phyloP scores from a whole-genome alignment of 2,888 invertebrate genomes.

The Drosophila limbata region DNA sequence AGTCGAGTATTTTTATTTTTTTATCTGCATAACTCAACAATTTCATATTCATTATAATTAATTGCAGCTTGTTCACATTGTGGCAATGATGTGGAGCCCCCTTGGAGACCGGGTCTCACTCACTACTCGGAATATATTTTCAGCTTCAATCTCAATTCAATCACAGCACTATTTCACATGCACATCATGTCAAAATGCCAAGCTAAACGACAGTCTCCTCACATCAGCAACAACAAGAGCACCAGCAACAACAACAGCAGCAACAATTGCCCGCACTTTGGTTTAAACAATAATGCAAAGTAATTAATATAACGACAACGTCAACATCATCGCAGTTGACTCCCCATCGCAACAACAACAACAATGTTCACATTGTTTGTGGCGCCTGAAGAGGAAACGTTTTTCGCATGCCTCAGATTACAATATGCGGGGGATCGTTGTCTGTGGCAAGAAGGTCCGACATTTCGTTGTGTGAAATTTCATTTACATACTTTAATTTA shows the following conservation, averaged over 20 bases:
- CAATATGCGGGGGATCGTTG: conserved; percentile 37
- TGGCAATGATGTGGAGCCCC: conserved; percentile 22
- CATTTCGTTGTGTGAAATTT: conserved; percentile 27
- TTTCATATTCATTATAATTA: conserved; percentile 68
- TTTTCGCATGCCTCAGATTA: conserved; percentile 57
- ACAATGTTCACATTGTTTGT: conserved; percentile 42
- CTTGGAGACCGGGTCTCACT: conserved; percentile 17
- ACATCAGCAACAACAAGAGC: conserved; percentile 23
- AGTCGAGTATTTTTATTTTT: conserved; percentile 20
- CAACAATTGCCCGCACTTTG: conserved; percentile 62
- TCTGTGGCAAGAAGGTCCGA: conserved; percentile 21
- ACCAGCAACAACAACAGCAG: conserved; percentile 10
- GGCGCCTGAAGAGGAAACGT: conserved; percentile 46
- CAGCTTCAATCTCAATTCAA: conserved; percentile 43
- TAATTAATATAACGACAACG: conserved; percentile 71
- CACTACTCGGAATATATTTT: not conserved
- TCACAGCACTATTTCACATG: conserved; percentile 56
- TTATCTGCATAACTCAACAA: conserved; percentile 44
- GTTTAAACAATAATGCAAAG: conserved; percentile 80
- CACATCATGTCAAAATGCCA: conserved; percentile 49
- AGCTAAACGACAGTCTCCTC: conserved; percentile 46
- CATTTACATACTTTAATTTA: conserved; percentile 34
- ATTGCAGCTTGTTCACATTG: conserved; percentile 52
- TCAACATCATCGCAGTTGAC: conserved; percentile 23
- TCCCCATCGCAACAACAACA: conserved; percentile 3